Conservation (phyloP, 2,888 invertebrate species). For the Acheta domesticus region DNA sequence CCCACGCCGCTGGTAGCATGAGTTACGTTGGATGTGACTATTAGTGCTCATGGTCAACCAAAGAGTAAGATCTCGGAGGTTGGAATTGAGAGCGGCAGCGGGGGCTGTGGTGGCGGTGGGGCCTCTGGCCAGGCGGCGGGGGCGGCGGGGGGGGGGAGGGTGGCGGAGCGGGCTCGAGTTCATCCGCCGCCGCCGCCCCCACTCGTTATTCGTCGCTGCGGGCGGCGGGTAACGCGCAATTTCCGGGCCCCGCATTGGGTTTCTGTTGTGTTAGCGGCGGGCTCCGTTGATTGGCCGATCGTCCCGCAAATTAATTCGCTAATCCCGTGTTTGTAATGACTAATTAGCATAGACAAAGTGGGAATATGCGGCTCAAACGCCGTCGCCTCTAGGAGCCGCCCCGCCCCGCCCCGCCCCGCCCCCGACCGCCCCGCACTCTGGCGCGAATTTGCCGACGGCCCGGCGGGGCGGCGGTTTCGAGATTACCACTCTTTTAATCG, state of each 20-base stretch:
- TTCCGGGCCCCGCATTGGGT: slow-evolving; percentile 34
- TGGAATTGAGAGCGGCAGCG: too few species aligned
- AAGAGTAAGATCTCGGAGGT: too few species aligned
- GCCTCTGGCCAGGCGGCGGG: background rate
- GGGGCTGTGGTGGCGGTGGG: too few species aligned
- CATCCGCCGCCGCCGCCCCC: slow-evolving; percentile 18
- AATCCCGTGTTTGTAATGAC: slow-evolving; percentile 37
- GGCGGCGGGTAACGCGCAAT: slow-evolving; percentile 32
- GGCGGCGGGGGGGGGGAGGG: background rate
- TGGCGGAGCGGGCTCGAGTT: background rate
- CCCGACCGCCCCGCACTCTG: background rate
- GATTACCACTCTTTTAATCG: background rate
- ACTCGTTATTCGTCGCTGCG: slow-evolving; percentile 18
- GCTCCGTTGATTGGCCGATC: slow-evolving; percentile 35
- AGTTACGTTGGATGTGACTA: too few species aligned
- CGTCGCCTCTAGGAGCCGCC: background rate
- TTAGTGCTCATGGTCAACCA: too few species aligned
- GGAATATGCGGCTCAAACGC: slow-evolving; percentile 28
- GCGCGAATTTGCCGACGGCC: background rate
- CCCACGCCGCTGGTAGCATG: too few species aligned
- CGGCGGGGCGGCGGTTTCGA: background rate
- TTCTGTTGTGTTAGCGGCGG: slow-evolving; percentile 35
- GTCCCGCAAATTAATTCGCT: slow-evolving; percentile 37
- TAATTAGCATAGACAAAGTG: slow-evolving; percentile 38
- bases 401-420: background rate